phyloP scores from a whole-genome alignment of 2,888 invertebrate species.

The Tiphia femorata region DNA sequence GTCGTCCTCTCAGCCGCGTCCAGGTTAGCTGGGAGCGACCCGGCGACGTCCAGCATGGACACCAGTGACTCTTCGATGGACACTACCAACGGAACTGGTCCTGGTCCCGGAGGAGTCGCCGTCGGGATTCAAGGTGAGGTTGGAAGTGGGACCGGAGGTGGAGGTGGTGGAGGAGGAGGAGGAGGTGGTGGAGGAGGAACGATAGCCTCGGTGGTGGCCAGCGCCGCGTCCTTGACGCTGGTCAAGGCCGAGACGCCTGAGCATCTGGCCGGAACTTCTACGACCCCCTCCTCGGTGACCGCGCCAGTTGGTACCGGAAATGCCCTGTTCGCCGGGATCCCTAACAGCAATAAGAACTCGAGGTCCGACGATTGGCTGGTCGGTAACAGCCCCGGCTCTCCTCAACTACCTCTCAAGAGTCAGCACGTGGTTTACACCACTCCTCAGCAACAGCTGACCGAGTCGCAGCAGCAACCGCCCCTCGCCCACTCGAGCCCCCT shows the following conservation, averaged over 20 bases:
- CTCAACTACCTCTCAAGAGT: constrained; percentile 71
- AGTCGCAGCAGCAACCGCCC: constrained; percentile 46
- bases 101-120: constrained; percentile 31
- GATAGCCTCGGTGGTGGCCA: constrained; percentile 21
- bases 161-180: constrained; percentile 3
- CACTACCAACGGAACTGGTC: constrained; percentile 42
- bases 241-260: constrained; percentile 71
- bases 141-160: background rate
- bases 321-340: constrained; percentile 66
- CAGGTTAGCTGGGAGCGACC: constrained; percentile 66
- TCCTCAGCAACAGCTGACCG: constrained; percentile 61
- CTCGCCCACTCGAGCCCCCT: constrained; percentile 50
- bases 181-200: background rate
- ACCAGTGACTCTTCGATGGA: constrained; percentile 58
- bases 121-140: constrained; percentile 24
- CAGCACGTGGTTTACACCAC: constrained; percentile 73
- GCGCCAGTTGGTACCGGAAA: constrained; percentile 55
- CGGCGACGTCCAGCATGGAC: constrained; percentile 51
- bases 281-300: constrained; percentile 63
- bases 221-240: constrained; percentile 45
- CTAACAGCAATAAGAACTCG: constrained; percentile 70
- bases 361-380: constrained; percentile 77
- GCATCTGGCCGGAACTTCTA: constrained; percentile 63
- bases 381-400: constrained; percentile 72
- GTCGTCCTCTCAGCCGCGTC: constrained; percentile 64